Base-by-base conservation (phyloP, 2,113 vertebrate genomes). In the Seriola rivoliana region DNA sequence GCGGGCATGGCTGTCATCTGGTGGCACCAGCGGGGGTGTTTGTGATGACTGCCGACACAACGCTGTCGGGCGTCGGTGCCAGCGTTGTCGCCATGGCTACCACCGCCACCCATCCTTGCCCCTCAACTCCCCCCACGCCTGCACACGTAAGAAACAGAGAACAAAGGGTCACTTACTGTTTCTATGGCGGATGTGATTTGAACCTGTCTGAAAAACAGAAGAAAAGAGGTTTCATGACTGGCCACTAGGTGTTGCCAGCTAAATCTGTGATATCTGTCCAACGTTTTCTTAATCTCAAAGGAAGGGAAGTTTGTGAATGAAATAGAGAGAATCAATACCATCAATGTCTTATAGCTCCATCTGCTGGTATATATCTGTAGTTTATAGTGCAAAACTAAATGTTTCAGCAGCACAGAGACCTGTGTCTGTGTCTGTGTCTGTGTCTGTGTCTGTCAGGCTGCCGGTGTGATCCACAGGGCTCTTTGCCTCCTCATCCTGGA, bases 41-140 rank as follows among this genome's bases (percentile, higher is more conserved):
- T 98, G 97, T 1, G 90, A 97, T 29, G 81, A 89, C 92, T 97
- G 97, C 90, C 92, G 84, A 60, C 96, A 98, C 84, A 95, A 97
- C 93, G 97, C 97, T 0, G 94, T 93, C 1, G 97, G 97, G 1
- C 93, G 95, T 17, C 94, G 94, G 52, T 98, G 97, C 88, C 97
- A 97, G 36, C 94, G 96, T 55, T 98, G 97, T 92, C 94, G 94
- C 38, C 88, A 92, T 0, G 97, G 97, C 19, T 97, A 95, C 32
- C 95, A 94, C 78, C 92, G 96, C 2, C 95, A 93, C 38, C 94
- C 82, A 4, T 92, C 81, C 4, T 90, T 95, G 78, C 93, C 95
- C 21, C 52, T 96, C 67, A 95, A 88, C 38, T 96, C 96, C 6
- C 83, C 94, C 13, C 87, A 95, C 38, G 92, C 92, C 84, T 98